A percentile compares a stretch with the other conserved stretches of the same genome.
Evolutionary conservation across 2,888 invertebrate genomes (phyloP).

Genomic region (Drosophila parthenogenetica): DNA sequence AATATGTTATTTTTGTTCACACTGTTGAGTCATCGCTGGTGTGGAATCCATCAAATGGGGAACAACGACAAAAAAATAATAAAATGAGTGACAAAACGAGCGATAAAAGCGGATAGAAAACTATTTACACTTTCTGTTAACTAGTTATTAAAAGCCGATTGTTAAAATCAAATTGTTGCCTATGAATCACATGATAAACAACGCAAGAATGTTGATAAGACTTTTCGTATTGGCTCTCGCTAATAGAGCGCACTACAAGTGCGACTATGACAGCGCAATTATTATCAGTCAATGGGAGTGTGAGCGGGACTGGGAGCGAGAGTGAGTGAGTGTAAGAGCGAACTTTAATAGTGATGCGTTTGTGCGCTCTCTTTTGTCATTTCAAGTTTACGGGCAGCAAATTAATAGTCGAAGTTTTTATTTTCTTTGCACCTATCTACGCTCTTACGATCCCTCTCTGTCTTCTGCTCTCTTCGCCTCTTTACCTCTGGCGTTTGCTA

Average conservation of each 20-base stretch:
- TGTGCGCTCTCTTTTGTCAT: background rate
- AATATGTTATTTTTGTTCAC: too few species aligned
- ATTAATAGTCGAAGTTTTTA: conserved; percentile 17
- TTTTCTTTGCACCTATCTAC: background rate
- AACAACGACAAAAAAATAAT: too few species aligned
- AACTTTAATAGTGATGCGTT: background rate
- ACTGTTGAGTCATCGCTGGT: conserved; percentile 58
- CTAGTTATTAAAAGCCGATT: conserved; percentile 64
- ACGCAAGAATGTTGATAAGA: conserved; percentile 41
- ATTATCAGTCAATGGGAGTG: background rate
- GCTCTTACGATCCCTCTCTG: background rate
- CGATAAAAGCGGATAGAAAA: conserved; percentile 40
- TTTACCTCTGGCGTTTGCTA: background rate
- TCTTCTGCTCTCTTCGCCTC: background rate
- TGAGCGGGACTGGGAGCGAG: background rate
- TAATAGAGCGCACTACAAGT: conserved; percentile 9
- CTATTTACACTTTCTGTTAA: conserved; percentile 60
- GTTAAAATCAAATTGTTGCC: conserved; percentile 21
- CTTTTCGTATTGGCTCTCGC: conserved; percentile 12
- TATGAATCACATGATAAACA: conserved; percentile 42
- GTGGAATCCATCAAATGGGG: conserved; percentile 25
- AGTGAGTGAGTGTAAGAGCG: background rate
- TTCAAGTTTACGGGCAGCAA: conserved; percentile 6
- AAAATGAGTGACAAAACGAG: conserved; percentile 8
- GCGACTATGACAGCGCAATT: conserved; percentile 2